Evolutionary conservation across 2,113 vertebrate genomes (phyloP).

Genomic region (Melanerpes aurifrons): DNA sequence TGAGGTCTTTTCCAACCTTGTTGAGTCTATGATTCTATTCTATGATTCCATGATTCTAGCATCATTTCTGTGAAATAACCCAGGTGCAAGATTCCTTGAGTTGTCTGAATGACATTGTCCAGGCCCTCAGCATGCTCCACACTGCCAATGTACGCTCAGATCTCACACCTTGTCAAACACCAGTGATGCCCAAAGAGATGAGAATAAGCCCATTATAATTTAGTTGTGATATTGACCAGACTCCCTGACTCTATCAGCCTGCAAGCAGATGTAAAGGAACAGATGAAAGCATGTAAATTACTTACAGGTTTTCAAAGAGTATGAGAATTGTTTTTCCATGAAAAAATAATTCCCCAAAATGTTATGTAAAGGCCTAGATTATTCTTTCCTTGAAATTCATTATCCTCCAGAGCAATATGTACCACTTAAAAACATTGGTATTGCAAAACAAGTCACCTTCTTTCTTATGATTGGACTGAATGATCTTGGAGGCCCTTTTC

Average conservation of each 20-base stretch:
- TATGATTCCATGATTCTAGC: neutral
- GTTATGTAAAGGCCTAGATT: neutral
- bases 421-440: neutral
- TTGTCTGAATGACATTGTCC: neutral
- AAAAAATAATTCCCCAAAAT: neutral
- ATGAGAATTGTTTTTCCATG: neutral
- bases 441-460: neutral
- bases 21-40: too few relatives aligned
- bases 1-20: too few relatives aligned
- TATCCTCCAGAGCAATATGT: neutral
- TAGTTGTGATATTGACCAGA: neutral
- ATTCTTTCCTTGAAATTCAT: neutral
- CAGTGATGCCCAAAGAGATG: neutral
- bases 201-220: neutral
- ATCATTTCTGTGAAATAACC: neutral
- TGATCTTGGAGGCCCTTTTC: too few relatives aligned
- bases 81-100: neutral
- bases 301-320: neutral
- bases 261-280: neutral
- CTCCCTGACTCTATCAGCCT: neutral
- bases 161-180: neutral
- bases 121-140: accelerated
- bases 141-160: accelerated
- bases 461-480: too few relatives aligned
- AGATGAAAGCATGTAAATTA: neutral